Evolutionary conservation across 1,140 invertebrate species (phyloP).

Genomic region (Ectropis grisescens): DNA sequence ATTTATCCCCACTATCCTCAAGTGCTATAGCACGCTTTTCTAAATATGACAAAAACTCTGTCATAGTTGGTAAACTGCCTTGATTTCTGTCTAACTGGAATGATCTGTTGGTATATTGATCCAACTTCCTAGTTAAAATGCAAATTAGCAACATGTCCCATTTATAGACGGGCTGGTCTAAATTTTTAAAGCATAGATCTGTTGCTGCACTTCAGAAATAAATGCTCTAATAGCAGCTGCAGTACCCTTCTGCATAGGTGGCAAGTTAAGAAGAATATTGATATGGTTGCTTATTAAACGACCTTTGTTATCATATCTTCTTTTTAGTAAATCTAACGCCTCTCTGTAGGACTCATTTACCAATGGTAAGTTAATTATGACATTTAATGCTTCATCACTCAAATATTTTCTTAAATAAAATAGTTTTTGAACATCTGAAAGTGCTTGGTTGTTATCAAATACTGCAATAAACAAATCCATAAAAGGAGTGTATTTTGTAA

Average conservation of each 20-base stretch:
- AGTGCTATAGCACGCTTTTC: slow-evolving; percentile 19
- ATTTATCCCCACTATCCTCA: slow-evolving; percentile 5
- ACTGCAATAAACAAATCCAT: slow-evolving; percentile 10
- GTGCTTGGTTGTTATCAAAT: slow-evolving; percentile 6
- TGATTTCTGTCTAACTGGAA: slow-evolving; percentile 14
- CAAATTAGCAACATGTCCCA: slow-evolving; percentile 19
- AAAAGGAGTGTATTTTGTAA: slow-evolving; percentile 9
- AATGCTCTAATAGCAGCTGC: slow-evolving; percentile 15
- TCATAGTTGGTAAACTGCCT: slow-evolving; percentile 10
- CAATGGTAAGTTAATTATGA: slow-evolving; percentile 9
- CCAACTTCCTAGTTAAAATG: slow-evolving; percentile 11
- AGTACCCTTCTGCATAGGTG: slow-evolving; percentile 7
- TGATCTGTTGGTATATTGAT: slow-evolving; percentile 10
- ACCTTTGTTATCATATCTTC: slow-evolving; percentile 12
- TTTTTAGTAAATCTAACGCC: slow-evolving; percentile 9
- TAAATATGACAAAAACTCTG: slow-evolving; percentile 13
- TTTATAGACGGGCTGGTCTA: slow-evolving; percentile 12
- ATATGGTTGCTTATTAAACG: slow-evolving; percentile 4
- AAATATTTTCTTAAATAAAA: slow-evolving; percentile 13
- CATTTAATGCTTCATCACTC: slow-evolving; percentile 5
- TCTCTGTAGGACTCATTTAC: slow-evolving; percentile 10
- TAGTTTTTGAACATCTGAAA: slow-evolving; percentile 11
- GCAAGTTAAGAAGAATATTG: slow-evolving; percentile 5
- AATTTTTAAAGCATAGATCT: slow-evolving; percentile 21
- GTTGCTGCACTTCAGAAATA: slow-evolving; percentile 14